Base-by-base conservation (phyloP, 2,888 invertebrate genomes). In the Metacarcinus magister region DNA sequence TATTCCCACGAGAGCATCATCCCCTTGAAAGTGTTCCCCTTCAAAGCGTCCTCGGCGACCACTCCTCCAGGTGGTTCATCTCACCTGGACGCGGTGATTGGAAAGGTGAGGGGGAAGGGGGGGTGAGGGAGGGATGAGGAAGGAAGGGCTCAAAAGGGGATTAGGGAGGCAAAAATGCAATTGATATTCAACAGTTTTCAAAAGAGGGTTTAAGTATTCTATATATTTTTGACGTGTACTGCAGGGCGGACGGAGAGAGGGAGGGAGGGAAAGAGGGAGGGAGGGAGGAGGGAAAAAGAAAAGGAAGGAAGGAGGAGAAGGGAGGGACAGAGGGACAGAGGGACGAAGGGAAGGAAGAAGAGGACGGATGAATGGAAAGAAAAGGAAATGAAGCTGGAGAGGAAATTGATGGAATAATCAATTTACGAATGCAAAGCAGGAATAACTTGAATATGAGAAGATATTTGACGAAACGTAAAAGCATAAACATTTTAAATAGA, bases 161-260 rank as follows among this genome's bases (percentile, higher is more conserved):
- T 82, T 82, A 82, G 82, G 67, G 5, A 32, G 82, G 19, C 82
- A 82, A 28, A 82, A 82, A 82, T 82, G 82, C 82, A 82, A 82
- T 82, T 82, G 82, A 82, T 82, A 82, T 82, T 82, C 82, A 82
- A 32, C 82, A 82, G 82, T 82, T 82, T 82, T 82, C 82, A 82
- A 82, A 82, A 82, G 82, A 82, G 82, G 82, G 82, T 32, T 67
- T 82, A 32, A 82, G 32, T 32, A 28, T 82, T 82, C 82, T 82
- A 32, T 82, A 82, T 32, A 82, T 82, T 82, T 32, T 28, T 82
- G 82, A 82, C 82, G 82, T 28, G 32, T 8, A 32, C 82, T 82
- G 82, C 82, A 28, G 28, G 10, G 13, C 0, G 82, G 32, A 32
- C 32, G 82, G 5, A 32, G 82, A 4, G 82, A 32, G 32, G 82